Conservation (phyloP, 2,797 vertebrate species). For the Cossypha polioptera region DNA sequence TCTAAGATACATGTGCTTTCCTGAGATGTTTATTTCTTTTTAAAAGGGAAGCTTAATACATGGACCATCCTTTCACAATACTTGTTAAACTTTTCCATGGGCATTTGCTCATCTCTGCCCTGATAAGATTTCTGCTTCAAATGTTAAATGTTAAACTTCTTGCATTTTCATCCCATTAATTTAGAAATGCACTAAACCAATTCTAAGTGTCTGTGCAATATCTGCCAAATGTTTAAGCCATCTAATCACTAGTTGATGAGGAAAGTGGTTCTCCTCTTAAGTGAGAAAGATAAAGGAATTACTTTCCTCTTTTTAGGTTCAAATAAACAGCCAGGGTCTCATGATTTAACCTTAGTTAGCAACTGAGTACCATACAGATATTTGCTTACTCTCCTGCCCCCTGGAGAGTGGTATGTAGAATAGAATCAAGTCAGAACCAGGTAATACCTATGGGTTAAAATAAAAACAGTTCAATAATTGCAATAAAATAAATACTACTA, state of each 20-base stretch:
- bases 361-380: not conserved
- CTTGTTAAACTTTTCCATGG: not conserved
- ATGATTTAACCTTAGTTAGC: not conserved
- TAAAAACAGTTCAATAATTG: not conserved
- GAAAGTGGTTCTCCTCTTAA: not conserved
- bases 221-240: not conserved
- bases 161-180: not conserved
- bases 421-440: not conserved
- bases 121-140: not conserved
- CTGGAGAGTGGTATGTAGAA: not conserved
- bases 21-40: not conserved
- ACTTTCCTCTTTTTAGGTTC: not conserved
- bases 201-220: not conserved
- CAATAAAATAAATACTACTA: not conserved
- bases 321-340: not conserved
- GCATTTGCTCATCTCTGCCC: not conserved
- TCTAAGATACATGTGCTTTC: fast-evolving
- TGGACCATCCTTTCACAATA: not conserved
- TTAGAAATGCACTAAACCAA: not conserved
- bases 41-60: not conserved
- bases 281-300: not conserved
- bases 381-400: not conserved
- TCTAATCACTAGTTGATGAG: not conserved
- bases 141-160: not conserved
- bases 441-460: not conserved